Conservation (phyloP, 2,797 vertebrate genomes). For the Xenopus petersii region DNA sequence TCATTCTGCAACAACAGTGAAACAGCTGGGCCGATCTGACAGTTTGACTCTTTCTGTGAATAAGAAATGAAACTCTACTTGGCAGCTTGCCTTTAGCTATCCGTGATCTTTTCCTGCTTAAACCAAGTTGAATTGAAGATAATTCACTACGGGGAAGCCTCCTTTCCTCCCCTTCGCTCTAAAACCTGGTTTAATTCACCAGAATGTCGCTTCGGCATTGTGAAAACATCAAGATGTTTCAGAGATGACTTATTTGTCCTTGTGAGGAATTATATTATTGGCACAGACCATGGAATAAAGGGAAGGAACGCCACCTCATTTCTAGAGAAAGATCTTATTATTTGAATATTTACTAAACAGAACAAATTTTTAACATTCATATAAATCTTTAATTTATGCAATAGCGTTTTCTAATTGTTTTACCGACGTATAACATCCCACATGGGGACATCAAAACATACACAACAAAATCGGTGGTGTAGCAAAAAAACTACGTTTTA, state of each 20-base stretch:
- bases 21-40: neutral
- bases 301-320: no score
- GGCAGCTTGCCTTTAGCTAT: constrained; percentile 48
- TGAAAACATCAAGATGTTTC: constrained; percentile 18
- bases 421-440: no score
- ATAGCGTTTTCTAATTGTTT: no score
- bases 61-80: constrained; percentile 33
- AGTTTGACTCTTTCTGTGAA: constrained; percentile 20
- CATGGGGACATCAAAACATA: no score
- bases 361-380: no score
- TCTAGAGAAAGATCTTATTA: no score
- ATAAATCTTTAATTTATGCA: no score
- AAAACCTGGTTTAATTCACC: constrained; percentile 49
- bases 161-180: constrained; percentile 2
- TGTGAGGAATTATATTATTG: neutral
- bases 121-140: constrained; percentile 31
- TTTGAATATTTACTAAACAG: no score
- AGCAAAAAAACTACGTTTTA: no score
- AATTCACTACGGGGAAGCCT: constrained; percentile 36
- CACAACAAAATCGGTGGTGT: no score
- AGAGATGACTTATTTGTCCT: constrained; percentile 31
- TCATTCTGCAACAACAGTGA: no score
- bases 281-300: neutral
- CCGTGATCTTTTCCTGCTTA: constrained; percentile 45
- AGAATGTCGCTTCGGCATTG: neutral